These are phyloP conservation scores for Apamea epomidion DNA, from an alignment of 2,888 invertebrate genomes.

Conservation along the genomic window DNA sequence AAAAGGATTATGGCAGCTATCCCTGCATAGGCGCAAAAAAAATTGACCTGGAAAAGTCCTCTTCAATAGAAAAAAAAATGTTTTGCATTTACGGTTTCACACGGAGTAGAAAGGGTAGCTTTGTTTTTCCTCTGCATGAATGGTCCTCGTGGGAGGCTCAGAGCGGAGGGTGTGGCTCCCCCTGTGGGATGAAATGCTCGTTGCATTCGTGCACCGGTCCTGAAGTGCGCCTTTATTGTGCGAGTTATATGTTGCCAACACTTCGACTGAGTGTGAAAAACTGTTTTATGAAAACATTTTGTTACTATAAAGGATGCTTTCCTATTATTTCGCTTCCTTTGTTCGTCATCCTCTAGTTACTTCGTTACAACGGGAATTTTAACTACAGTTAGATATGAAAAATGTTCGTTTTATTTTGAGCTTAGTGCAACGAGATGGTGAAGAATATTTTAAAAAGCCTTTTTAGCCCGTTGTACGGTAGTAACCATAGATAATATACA, in stretches of 20 bases:
- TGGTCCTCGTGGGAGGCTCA: slow-evolving; percentile 69
- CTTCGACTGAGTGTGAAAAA: slow-evolving; percentile 59
- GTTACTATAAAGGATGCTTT: slow-evolving; percentile 46
- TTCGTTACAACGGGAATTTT: slow-evolving; percentile 36
- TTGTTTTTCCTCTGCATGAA: slow-evolving; percentile 73
- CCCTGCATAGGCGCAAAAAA: background rate
- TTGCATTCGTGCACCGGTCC: slow-evolving; percentile 71
- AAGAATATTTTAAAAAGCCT: background rate
- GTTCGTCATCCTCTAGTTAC: slow-evolving; percentile 30
- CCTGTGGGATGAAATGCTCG: slow-evolving; percentile 69
- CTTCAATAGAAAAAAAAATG: slow-evolving; percentile 54
- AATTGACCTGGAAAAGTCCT: slow-evolving; percentile 55
- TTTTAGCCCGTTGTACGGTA: background rate
- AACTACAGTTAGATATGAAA: slow-evolving; percentile 31
- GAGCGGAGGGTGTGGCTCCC: slow-evolving; percentile 56
- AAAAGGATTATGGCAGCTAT: background rate
- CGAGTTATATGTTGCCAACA: slow-evolving; percentile 62
- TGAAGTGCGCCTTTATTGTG: slow-evolving; percentile 69
- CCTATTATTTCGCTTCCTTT: slow-evolving; percentile 50
- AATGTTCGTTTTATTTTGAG: slow-evolving; percentile 19
- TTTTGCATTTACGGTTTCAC: slow-evolving; percentile 70
- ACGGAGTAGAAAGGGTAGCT: slow-evolving; percentile 67
- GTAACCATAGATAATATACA: too few relatives aligned
- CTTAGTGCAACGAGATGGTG: background rate
- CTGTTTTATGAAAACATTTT: slow-evolving; percentile 60